Percentiles rank a stretch among this genome's conserved stretches.
Conservation (phyloP, 2,888 invertebrate genomes). For the Argyra leucocephala region DNA sequence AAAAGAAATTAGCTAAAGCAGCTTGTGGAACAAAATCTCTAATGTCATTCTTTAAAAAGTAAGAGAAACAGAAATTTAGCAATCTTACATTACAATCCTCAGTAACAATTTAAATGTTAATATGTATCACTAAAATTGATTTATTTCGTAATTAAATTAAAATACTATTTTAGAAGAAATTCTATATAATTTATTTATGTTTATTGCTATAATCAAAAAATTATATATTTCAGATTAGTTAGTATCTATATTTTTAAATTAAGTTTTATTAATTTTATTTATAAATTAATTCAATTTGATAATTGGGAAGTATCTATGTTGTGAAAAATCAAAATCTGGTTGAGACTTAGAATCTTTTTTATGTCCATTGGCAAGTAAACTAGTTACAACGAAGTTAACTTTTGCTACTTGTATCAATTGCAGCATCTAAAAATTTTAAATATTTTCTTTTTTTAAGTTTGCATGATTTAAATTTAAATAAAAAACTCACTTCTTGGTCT, state of each 20-base stretch:
- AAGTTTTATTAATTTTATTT: constrained; percentile 8
- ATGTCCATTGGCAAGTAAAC: constrained; percentile 84
- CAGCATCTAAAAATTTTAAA: constrained; percentile 53
- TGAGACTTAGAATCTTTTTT: constrained; percentile 74
- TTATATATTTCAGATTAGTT: constrained; percentile 4
- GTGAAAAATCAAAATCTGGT: constrained; percentile 84
- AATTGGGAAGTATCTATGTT: constrained; percentile 82
- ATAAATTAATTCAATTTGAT: constrained; percentile 53
- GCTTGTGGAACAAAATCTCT: constrained; percentile 72
- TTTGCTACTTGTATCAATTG: constrained; percentile 84
- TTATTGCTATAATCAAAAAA: constrained; percentile 6
- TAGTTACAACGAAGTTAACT: constrained; percentile 91
- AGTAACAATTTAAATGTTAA: no score
- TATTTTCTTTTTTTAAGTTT: no score
- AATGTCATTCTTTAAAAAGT: constrained; percentile 63
- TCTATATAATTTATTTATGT: background rate
- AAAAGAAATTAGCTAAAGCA: constrained; percentile 60
- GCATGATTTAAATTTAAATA: background rate
- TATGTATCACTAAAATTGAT: no score
- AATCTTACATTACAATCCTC: no score
- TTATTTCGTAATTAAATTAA: background rate
- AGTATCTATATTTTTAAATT: constrained; percentile 8
- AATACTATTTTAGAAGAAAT: background rate
- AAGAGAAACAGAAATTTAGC: constrained; percentile 31
- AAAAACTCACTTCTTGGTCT: constrained; percentile 60